Conservation (phyloP, 2,888 invertebrate species). For the Auanema sp. region DNA sequence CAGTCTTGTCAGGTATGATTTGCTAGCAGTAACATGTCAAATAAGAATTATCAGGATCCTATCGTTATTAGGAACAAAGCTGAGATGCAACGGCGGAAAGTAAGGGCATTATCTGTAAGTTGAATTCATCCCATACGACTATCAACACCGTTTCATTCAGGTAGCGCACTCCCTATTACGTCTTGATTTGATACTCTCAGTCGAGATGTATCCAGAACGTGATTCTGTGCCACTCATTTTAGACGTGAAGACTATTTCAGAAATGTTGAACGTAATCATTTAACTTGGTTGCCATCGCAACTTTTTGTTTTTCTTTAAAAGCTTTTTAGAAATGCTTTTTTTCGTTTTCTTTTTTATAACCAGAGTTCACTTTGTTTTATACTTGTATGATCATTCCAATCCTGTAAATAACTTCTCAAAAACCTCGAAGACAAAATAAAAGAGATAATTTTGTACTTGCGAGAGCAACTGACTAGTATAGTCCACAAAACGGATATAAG, state of each 20-base stretch:
- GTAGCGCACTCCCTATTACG: background rate
- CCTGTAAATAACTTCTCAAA: too few species aligned
- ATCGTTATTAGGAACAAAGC: background rate
- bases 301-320: too few species aligned
- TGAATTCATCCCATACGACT: conserved; percentile 1
- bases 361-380: too few species aligned
- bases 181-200: conserved; percentile 2
- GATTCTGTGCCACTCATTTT: background rate
- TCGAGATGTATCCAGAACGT: conserved; percentile 4
- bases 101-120: background rate
- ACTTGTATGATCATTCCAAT: too few species aligned
- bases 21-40: background rate
- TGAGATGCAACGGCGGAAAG: conserved; percentile 2
- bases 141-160: background rate
- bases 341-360: too few species aligned
- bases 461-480: too few species aligned
- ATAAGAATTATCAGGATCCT: background rate
- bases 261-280: too few species aligned
- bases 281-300: too few species aligned
- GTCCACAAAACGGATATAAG: too few species aligned
- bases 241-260: background rate
- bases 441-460: too few species aligned
- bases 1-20: background rate
- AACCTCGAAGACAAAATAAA: too few species aligned
- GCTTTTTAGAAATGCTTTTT: too few species aligned